Conservation (phyloP, 2,888 invertebrate genomes). For the Cerastis rubricosa region DNA sequence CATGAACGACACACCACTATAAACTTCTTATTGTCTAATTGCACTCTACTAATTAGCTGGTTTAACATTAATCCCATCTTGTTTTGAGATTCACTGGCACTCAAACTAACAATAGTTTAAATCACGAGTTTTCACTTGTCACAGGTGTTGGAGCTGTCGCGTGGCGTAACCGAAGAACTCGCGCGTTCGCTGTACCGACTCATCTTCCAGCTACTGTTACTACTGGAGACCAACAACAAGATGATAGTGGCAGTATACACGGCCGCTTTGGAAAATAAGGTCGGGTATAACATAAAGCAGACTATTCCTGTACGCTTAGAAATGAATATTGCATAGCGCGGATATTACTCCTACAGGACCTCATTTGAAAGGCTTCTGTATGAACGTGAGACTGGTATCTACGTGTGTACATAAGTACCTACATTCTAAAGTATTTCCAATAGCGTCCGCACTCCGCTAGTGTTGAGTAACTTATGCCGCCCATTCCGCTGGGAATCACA, state of each 20-base stretch:
- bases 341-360: no score
- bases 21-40: no score
- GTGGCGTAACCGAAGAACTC: conserved; percentile 96
- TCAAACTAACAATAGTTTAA: no score
- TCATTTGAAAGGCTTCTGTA: no score
- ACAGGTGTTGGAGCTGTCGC: conserved; percentile 95
- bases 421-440: no score
- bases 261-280: conserved; percentile 87
- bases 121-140: conserved; percentile 29
- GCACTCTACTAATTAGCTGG: no score
- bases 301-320: no score
- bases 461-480: not conserved
- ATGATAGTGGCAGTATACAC: conserved; percentile 92
- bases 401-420: no score
- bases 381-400: no score
- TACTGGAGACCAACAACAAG: conserved; percentile 97
- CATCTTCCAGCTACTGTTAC: conserved; percentile 95
- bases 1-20: no score
- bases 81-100: not conserved
- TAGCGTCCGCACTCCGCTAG: not conserved
- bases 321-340: no score
- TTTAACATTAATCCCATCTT: no score
- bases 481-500: not conserved
- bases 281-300: conserved; percentile 50
- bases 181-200: conserved; percentile 97